Evolutionary conservation across 2,888 invertebrate species (phyloP).

Genomic region (Drosophila ezoana): DNA sequence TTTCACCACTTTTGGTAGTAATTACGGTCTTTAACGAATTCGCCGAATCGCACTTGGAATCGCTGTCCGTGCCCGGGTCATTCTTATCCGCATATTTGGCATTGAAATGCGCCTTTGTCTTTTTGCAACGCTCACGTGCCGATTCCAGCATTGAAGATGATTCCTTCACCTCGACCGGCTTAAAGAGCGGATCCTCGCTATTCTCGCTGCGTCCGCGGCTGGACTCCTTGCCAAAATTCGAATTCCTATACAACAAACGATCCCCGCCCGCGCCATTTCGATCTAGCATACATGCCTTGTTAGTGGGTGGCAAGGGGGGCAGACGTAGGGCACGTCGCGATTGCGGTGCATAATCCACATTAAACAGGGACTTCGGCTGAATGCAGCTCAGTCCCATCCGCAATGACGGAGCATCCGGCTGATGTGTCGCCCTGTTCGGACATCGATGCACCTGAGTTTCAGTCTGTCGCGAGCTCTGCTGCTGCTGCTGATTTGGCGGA

Average conservation of each 20-base stretch:
- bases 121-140: slow-evolving; percentile 11
- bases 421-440: neutral
- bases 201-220: neutral
- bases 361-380: neutral
- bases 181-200: neutral
- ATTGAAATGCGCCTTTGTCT: neutral
- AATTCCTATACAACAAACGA: slow-evolving; percentile 34
- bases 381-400: neutral
- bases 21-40: slow-evolving; percentile 54
- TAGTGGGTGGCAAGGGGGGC: neutral
- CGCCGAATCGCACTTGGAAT: slow-evolving; percentile 45
- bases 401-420: neutral
- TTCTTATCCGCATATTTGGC: slow-evolving; percentile 5
- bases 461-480: too few relatives aligned
- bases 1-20: slow-evolving; percentile 60
- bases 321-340: neutral
- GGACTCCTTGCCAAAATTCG: slow-evolving; percentile 3
- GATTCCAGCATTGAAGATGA: slow-evolving; percentile 8
- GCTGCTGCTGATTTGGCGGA: neutral
- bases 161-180: neutral
- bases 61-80: slow-evolving; percentile 14
- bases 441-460: neutral
- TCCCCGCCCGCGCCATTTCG: neutral
- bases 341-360: neutral
- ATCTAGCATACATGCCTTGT: neutral